Evolutionary conservation across 1,140 invertebrate species (phyloP).

Genomic region (Condylostylus longicornis): DNA sequence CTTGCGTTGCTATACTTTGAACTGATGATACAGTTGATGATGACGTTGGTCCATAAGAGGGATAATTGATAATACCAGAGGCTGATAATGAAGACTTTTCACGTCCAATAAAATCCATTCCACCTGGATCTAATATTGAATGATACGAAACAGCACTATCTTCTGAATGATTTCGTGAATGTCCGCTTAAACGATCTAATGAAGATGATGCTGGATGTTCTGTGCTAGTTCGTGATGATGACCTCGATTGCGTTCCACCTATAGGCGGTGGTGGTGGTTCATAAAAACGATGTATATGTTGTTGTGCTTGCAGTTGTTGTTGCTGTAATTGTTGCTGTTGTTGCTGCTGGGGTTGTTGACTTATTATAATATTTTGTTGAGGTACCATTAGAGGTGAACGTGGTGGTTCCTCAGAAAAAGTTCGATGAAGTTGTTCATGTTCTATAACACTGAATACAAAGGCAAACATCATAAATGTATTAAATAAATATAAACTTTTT

Average conservation of each 20-base stretch:
- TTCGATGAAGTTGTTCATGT: constrained; percentile 62
- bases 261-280: constrained; percentile 25
- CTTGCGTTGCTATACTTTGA: no score
- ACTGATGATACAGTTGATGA: no score
- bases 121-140: no score
- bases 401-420: constrained; percentile 67
- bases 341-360: constrained; percentile 18
- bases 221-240: not conserved
- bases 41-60: no score
- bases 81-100: no score
- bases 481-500: constrained; percentile 6
- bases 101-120: no score
- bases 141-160: constrained; percentile 3
- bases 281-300: constrained; percentile 21
- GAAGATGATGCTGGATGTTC: not conserved
- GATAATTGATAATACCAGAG: no score
- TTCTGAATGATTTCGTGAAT: constrained; percentile 5
- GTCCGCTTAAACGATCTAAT: not conserved
- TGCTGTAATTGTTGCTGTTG: constrained; percentile 18
- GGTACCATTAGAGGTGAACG: constrained; percentile 41
- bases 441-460: constrained; percentile 28
- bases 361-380: constrained; percentile 7
- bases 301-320: constrained; percentile 21
- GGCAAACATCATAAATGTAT: not conserved
- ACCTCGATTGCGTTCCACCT: constrained; percentile 8